Evolutionary conservation across 1,140 invertebrate species (phyloP).

Genomic region (honey bee (Apis mellifera)): Amel_HAv3.1 CM009941.2:11780501-11781000

Average conservation of each 20-base stretch:
- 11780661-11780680: slow-evolving; percentile 46
- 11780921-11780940: too few species aligned
- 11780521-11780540: slow-evolving; percentile 60
- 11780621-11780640: slow-evolving; percentile 48
- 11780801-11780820: too few species aligned
- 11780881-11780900: too few species aligned
- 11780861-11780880: too few species aligned
- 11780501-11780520: slow-evolving; percentile 73
- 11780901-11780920: too few species aligned
- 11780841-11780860: too few species aligned
- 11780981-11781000: too few species aligned
- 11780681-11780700: slow-evolving; percentile 63
- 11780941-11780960: too few species aligned
- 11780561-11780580: slow-evolving; percentile 60
- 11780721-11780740: slow-evolving; percentile 23
- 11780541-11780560: slow-evolving; percentile 61
- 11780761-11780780: background rate
- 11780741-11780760: slow-evolving; percentile 20
- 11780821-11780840: too few species aligned
- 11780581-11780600: slow-evolving; percentile 64
- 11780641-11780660: slow-evolving; percentile 64
- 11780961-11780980: too few species aligned
- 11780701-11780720: slow-evolving; percentile 58
- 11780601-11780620: slow-evolving; percentile 37
- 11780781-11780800: too few species aligned